Conservation (phyloP, 2,797 vertebrate genomes). For the Sebastes vulpes region DNA sequence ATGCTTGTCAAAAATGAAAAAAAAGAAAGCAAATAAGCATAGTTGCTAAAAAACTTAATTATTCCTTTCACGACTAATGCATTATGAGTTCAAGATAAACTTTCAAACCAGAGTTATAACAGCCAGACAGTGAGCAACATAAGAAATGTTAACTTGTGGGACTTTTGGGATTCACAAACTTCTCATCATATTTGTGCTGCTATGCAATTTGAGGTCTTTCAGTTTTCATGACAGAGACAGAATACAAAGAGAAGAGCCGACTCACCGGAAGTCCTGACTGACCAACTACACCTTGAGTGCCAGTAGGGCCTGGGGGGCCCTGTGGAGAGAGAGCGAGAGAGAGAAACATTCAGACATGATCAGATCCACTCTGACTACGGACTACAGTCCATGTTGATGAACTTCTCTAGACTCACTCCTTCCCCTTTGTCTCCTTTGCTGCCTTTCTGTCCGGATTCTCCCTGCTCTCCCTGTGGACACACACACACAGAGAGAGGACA, state of each 20-base stretch:
- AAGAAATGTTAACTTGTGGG: neutral
- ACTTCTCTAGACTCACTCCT: slow-evolving; percentile 85
- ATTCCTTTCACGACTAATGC: neutral
- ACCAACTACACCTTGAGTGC: slow-evolving; percentile 93
- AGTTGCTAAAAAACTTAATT: neutral
- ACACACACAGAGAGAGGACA: slow-evolving; percentile 27
- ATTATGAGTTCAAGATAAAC: neutral
- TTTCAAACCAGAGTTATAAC: neutral
- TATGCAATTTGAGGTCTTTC: neutral
- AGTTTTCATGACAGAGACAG: neutral
- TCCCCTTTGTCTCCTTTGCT: slow-evolving; percentile 99
- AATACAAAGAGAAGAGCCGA: neutral
- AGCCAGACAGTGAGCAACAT: neutral
- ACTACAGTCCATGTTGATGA: neutral
- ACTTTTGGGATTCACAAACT: neutral
- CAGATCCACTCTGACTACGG: neutral
- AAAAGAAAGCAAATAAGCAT: neutral
- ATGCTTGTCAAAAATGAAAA: neutral
- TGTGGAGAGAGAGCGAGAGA: slow-evolving; percentile 55
- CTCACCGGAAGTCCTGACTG: slow-evolving; percentile 89
- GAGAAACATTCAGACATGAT: neutral
- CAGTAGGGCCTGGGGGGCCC: slow-evolving; percentile 92
- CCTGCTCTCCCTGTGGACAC: slow-evolving; percentile 92
- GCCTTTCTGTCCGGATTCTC: slow-evolving; percentile 95
- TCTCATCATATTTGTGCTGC: neutral